Percentiles rank a stretch among this genome's conserved stretches.
phyloP scores from a whole-genome alignment of 2,113 vertebrate species.

The Ascaphus truei region DNA sequence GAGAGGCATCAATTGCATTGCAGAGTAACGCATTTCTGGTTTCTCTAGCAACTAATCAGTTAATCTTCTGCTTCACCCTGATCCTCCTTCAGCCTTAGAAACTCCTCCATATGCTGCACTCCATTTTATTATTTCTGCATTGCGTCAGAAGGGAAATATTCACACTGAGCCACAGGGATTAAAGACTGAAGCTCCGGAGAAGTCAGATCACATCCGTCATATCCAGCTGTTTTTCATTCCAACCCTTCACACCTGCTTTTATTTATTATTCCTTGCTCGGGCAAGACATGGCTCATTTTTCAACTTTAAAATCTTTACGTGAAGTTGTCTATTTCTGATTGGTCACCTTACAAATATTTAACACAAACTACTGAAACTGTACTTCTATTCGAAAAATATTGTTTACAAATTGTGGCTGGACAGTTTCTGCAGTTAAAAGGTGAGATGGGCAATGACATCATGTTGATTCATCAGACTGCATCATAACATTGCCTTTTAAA shows the following conservation, averaged over 20 bases:
- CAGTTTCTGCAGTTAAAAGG: slow-evolving; percentile 27
- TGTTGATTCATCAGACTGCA: neutral
- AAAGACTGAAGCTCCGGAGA: slow-evolving; percentile 59
- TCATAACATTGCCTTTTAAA: neutral
- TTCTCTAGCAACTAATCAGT: slow-evolving; percentile 5
- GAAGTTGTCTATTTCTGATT: slow-evolving; percentile 29
- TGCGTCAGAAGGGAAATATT: slow-evolving; percentile 67
- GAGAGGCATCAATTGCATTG: neutral
- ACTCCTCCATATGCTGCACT: slow-evolving; percentile 59
- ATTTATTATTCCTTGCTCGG: slow-evolving; percentile 64
- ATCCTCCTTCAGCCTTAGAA: slow-evolving; percentile 43
- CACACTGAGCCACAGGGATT: slow-evolving; percentile 59
- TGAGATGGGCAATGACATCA: neutral
- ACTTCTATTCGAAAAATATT: accelerated
- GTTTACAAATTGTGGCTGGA: neutral
- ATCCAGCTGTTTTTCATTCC: slow-evolving; percentile 66
- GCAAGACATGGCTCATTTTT: slow-evolving; percentile 60
- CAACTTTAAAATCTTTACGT: slow-evolving; percentile 54
- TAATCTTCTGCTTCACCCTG: slow-evolving; percentile 12
- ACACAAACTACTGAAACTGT: neutral
- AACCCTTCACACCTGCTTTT: slow-evolving; percentile 72
- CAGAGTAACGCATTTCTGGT: neutral
- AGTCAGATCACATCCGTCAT: slow-evolving; percentile 58
- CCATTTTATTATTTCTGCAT: slow-evolving; percentile 61
- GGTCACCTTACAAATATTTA: slow-evolving; percentile 7